Evolutionary conservation across 2,797 vertebrate species (phyloP).

Genomic region (Naso thynnoides): DNA sequence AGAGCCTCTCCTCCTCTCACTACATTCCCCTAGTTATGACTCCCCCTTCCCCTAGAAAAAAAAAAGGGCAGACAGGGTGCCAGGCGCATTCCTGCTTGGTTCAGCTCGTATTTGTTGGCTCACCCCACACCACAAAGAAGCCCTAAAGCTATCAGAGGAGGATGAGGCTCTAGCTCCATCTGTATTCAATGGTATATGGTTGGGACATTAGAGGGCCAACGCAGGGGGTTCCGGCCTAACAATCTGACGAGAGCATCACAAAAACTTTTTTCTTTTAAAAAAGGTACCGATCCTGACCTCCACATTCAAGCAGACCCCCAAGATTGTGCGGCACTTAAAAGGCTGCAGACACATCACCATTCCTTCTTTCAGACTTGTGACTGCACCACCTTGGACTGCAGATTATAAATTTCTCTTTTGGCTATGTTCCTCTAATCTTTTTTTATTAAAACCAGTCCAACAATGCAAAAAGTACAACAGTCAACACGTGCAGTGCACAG

Average conservation of each 20-base stretch:
- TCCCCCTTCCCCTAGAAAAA: conserved; percentile 26
- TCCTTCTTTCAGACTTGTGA: conserved; percentile 37
- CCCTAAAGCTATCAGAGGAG: conserved; percentile 65
- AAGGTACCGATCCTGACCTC: conserved; percentile 42
- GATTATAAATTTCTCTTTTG: conserved; percentile 4
- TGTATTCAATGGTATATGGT: conserved; percentile 74
- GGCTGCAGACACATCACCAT: conserved; percentile 61
- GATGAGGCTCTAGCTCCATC: conserved; percentile 69
- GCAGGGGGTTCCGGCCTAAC: conserved; percentile 61
- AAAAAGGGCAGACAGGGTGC: conserved; percentile 72
- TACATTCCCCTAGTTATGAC: conserved; percentile 69
- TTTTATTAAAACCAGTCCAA: not conserved
- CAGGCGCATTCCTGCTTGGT: conserved; percentile 78
- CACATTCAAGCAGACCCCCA: conserved; percentile 30
- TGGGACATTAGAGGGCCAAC: conserved; percentile 57
- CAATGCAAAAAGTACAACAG: not conserved
- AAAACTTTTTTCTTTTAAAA: conserved; percentile 39
- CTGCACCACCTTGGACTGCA: not conserved
- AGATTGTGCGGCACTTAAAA: conserved; percentile 15
- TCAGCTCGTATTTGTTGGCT: conserved; percentile 75
- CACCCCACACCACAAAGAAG: conserved; percentile 59
- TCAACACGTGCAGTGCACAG: conserved; percentile 2
- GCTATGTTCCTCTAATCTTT: not conserved
- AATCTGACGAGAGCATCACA: conserved; percentile 74
- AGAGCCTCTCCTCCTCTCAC: conserved; percentile 61